These are phyloP conservation scores for Silurus glanis DNA, from an alignment of 2,113 vertebrate genomes.

Conservation along the genomic window DNA sequence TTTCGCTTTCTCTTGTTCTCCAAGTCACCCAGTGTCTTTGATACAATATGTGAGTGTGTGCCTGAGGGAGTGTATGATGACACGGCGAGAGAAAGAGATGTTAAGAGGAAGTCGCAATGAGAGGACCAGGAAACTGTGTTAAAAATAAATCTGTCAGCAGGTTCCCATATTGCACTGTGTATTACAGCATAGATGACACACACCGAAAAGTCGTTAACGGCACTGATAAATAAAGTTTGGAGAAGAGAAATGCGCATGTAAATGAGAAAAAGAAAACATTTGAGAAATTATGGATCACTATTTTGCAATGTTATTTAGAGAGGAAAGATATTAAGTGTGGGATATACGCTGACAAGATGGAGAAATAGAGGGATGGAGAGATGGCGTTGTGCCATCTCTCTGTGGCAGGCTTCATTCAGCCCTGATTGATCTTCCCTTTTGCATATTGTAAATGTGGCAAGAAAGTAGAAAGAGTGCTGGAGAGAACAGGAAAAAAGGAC, in stretches of 20 bases:
- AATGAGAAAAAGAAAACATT: background rate
- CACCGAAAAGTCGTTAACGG: background rate
- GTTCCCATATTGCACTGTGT: background rate
- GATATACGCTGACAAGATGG: background rate
- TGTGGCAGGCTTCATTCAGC: constrained; percentile 19
- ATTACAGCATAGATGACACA: background rate
- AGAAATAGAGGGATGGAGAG: background rate
- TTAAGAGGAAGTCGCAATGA: constrained; percentile 4
- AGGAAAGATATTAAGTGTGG: background rate
- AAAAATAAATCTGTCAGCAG: constrained; percentile 24
- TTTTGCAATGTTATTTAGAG: background rate
- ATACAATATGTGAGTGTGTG: background rate
- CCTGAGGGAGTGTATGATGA: background rate
- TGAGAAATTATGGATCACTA: background rate
- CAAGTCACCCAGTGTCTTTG: background rate
- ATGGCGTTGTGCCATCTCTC: background rate
- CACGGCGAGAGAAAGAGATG: constrained; percentile 4
- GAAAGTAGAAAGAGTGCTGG: constrained; percentile 25
- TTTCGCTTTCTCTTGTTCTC: background rate
- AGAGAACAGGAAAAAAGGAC: constrained; percentile 14
- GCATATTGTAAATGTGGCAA: constrained; percentile 14
- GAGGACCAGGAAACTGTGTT: background rate
- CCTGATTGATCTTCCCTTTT: constrained; percentile 30
- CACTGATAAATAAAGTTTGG: background rate
- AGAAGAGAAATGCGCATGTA: background rate